Evolutionary conservation across 53 echinoderm and acorn worm genomes (phyloP).

Genomic region (Hippasteria phrygiana): DNA sequence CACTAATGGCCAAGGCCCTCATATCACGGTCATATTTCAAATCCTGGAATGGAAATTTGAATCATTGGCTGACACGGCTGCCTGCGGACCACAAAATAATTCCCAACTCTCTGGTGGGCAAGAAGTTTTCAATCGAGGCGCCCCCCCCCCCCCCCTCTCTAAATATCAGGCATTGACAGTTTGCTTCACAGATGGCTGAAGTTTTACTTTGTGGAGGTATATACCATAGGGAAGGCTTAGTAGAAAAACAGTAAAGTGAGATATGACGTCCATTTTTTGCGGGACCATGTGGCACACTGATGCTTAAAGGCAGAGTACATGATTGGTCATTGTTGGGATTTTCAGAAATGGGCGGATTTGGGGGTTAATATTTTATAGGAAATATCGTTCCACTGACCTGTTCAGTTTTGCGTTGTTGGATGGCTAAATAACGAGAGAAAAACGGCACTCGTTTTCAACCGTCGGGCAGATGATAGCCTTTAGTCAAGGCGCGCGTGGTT

Average conservation of each 20-base stretch:
- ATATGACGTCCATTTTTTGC: background rate
- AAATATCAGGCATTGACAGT: background rate
- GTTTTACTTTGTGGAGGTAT: background rate
- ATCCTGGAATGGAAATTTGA: background rate
- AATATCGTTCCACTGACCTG: too few relatives aligned
- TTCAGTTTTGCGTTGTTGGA: too few relatives aligned
- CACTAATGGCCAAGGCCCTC: conserved; percentile 38
- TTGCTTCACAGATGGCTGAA: conserved; percentile 13
- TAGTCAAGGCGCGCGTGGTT: too few relatives aligned
- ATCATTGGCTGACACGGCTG: background rate
- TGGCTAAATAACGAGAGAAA: too few relatives aligned
- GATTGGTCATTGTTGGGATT: too few relatives aligned
- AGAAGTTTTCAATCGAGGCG: background rate
- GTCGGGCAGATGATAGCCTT: too few relatives aligned
- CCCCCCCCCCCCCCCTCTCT: background rate
- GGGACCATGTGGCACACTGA: background rate
- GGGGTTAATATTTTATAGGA: too few relatives aligned
- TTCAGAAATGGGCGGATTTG: too few relatives aligned
- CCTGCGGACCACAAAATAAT: background rate
- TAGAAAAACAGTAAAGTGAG: background rate
- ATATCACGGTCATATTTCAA: conserved; percentile 27
- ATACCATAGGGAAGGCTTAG: background rate
- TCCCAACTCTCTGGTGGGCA: background rate
- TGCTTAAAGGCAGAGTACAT: too few relatives aligned
- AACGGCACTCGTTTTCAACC: too few relatives aligned